These are phyloP conservation scores for Hydraecia micacea DNA, from an alignment of 2,888 invertebrate species.

Conservation along the genomic window DNA sequence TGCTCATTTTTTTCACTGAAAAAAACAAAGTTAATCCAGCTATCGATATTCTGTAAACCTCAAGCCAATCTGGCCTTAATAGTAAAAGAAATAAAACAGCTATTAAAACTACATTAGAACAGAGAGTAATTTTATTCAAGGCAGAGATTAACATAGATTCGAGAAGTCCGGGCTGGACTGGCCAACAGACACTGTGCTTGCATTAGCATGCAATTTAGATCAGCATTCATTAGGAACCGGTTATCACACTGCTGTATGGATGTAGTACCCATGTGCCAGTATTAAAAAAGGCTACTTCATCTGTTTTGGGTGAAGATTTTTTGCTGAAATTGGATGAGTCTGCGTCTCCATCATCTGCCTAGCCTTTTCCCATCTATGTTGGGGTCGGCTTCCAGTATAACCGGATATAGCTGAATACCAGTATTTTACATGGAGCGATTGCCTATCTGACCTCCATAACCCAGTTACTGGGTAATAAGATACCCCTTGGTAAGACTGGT, in stretches of 20 bases:
- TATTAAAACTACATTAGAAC: constrained; percentile 29
- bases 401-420: no score
- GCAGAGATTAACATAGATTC: constrained; percentile 50
- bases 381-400: no score
- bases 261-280: background rate
- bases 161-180: constrained; percentile 14
- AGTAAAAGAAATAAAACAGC: background rate
- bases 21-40: background rate
- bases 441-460: no score
- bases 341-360: no score
- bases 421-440: no score
- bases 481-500: no score
- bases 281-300: background rate
- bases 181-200: constrained; percentile 29
- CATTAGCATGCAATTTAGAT: constrained; percentile 40
- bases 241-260: background rate
- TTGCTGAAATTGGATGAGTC: background rate
- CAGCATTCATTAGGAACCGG: constrained; percentile 36
- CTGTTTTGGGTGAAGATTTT: background rate
- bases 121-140: constrained; percentile 43
- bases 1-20: background rate
- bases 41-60: background rate
- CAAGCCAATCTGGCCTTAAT: constrained; percentile 9
- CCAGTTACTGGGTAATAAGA: no score
- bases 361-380: no score